Evolutionary conservation across 1,140 invertebrate species (phyloP), one percentile per base, ranked within the genome.

Genomic region (Rhyzopertha dominica): DNA sequence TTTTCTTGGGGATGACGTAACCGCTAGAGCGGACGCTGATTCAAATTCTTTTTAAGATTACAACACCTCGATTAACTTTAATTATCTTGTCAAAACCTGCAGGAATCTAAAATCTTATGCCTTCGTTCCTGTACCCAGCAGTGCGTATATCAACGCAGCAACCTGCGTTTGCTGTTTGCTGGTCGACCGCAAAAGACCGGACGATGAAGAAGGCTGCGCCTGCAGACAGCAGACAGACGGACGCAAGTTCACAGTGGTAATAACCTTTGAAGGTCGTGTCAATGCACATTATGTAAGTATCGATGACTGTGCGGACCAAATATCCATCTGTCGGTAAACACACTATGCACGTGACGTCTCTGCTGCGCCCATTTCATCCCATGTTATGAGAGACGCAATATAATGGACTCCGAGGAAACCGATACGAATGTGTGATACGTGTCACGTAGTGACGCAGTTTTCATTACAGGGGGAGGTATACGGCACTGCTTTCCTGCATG

Each of bases 211-310:
- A 23, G 16, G 13, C n/a, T 19, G 20, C 35, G 22, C 35, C 20
- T 37, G 35, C 35, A 37, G 35, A 37, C 35, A 37, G 35, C 35
- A 37, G 35, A 37, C 35, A 37, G 35, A 37, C 35, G 35, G 35
- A 37, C 35, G 18, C 20, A 7, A 23, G 18, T 16, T 23, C 18
- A 13, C 25, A 19, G 19, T 37, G 35, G 35, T 37, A 37, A 37
- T 37, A 37, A 37, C 35, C 35, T 37, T 23, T 37, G 25, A 23
- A 37, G 35, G 35, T 37, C 35, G 35, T 37, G 25, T 23, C 20
- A 23, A 12, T 17, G 35, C 25, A 23, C 25, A 23, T 23, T 37
- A 23, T 37, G 25, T 23, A 23, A 23, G 35, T 23, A 37, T 23
- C 35, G 25, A 37, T 23, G 25, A 19, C 35, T 13, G 22, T 19